Conservation (phyloP, 1,140 invertebrate species). For the Drosophila elegans region DNA sequence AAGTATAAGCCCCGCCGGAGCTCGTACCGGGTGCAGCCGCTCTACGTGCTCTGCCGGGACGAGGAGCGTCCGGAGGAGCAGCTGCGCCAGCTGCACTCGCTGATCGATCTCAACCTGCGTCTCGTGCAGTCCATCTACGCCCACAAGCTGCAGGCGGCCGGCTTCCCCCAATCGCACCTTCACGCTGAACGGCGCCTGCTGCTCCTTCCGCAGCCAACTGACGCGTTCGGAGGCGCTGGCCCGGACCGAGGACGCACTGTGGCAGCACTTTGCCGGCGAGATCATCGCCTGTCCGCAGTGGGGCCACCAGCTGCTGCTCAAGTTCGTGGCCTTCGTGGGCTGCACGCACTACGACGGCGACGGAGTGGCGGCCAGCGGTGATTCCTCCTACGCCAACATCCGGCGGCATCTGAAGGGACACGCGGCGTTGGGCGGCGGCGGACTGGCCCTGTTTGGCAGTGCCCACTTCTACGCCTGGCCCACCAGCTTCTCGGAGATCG, state of each 20-base stretch:
- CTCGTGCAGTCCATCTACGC: constrained; percentile 94
- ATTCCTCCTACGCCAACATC: constrained; percentile 90
- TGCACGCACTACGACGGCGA: constrained; percentile 92
- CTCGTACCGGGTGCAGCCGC: constrained; percentile 86
- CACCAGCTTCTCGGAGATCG: constrained; percentile 89
- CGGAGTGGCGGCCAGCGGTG: constrained; percentile 85
- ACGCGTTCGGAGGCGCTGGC: constrained; percentile 89
- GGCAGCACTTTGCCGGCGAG: constrained; percentile 93
- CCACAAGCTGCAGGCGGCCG: constrained; percentile 94
- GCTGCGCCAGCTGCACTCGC: constrained; percentile 85
- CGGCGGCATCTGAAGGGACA: constrained; percentile 92
- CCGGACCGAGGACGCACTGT: constrained; percentile 92
- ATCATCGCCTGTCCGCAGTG: constrained; percentile 88
- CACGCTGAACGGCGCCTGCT: constrained; percentile 88
- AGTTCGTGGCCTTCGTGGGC: constrained; percentile 96
- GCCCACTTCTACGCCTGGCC: constrained; percentile 97
- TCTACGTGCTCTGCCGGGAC: constrained; percentile 92
- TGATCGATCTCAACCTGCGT: constrained; percentile 91
- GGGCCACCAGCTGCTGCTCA: constrained; percentile 86
- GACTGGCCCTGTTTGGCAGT: constrained; percentile 95
- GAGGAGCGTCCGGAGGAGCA: constrained; percentile 63
- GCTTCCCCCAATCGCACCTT: constrained; percentile 93
- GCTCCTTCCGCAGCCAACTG: constrained; percentile 90
- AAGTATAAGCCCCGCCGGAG: constrained; percentile 47
- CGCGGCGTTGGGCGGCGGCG: constrained; percentile 95